Evolutionary conservation across 1,140 invertebrate species (phyloP), one percentile per base, ranked within the genome.

Genomic region (Wasmannia auropunctata): DNA sequence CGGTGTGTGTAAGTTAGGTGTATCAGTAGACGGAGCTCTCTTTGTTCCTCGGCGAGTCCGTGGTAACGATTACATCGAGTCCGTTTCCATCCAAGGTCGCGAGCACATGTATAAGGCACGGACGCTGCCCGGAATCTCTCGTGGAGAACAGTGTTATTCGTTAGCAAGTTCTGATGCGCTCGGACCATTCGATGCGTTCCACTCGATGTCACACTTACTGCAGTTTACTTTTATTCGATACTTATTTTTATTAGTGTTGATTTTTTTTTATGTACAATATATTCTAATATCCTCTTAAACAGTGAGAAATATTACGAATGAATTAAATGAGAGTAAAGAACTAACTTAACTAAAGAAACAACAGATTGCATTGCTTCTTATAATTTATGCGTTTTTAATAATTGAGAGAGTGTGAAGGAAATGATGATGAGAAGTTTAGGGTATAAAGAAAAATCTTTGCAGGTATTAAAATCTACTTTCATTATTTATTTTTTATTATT

Each of bases 1-100:
- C 58, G 60, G 76, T 60, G 51, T 86, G 54, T 28, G 63, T 46
- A 58, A 22, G 51, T 86, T 51, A 58, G 80, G 25, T 63, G 34
- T 86, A 86, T 86, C 51, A 49, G 80, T 72, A 87, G 88, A 88
- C 54, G 65, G n/a, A 67, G 46, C 88, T 65, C 88, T 77, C 85
- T 89, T 90, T 88, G 75, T 86, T 89, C 85, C 58, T 84, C 37
- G 56, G 62, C 31, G 37, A 83, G 85, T 54, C 37, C 85, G 37
- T 49, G 77, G 22, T 84, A 84, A 90, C 88, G 85, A 89, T 90
- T 89, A 70, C 49, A 74, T 89, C 88, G 67, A 86, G 65, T 77
- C n/a, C 72, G 60, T 88, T 87, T 60, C 31, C 86, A 43, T 43
- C 31, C 74, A 88, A 86, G 86, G 86, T 40, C 67, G 74, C 63